A percentile compares a stretch with the other conserved stretches of the same genome.
Evolutionary conservation across 92 coral and sea anemone species (phyloP).

Genomic region (Phenganax subtilis): DNA sequence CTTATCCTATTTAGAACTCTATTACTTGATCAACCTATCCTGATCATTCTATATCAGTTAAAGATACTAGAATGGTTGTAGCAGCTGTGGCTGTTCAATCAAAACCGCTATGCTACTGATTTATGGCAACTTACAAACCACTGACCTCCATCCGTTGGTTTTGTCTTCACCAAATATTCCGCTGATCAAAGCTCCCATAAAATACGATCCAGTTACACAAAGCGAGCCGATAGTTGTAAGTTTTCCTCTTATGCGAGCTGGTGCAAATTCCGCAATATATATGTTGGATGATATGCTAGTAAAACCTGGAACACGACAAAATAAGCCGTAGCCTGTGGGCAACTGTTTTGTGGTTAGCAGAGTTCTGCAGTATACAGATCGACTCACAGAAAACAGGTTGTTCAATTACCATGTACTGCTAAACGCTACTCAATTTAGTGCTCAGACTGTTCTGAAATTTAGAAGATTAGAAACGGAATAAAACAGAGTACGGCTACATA

Average conservation of each 20-base stretch:
- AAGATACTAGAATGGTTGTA: not conserved
- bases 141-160: constrained; percentile 81
- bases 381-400: no score
- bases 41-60: not conserved
- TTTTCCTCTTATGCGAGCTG: constrained; percentile 65
- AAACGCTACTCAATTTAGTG: no score
- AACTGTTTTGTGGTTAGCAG: no score
- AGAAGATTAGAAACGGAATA: no score
- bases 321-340: not conserved
- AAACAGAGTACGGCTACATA: no score
- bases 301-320: constrained; percentile 47
- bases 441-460: no score
- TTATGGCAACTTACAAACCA: not conserved
- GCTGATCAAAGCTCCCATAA: constrained; percentile 72
- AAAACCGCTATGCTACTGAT: not conserved
- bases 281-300: constrained; percentile 71
- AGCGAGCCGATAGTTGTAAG: constrained; percentile 55
- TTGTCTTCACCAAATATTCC: constrained; percentile 57
- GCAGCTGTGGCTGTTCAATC: not conserved
- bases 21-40: not conserved
- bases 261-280: constrained; percentile 88
- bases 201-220: constrained; percentile 81
- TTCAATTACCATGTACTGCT: no score
- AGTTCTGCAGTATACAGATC: no score
- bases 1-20: no score